Evolutionary conservation across 2,113 vertebrate species (phyloP), one percentile per base, ranked within the genome.

Genomic region (Lagopus muta): DNA sequence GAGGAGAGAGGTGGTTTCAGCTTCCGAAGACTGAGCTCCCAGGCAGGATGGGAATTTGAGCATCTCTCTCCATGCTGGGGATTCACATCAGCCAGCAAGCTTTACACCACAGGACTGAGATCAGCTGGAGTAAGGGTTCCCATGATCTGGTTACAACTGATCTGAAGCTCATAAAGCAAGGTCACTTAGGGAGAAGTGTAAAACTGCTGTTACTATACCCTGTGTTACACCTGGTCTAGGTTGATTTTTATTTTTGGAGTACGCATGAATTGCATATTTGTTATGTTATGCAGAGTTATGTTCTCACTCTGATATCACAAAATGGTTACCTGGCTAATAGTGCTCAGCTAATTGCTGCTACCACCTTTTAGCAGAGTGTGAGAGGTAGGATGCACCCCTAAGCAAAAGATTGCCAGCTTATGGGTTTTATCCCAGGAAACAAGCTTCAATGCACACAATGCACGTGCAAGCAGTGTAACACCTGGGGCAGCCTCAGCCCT

Each of bases 391-490:
- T 32, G 21, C 73, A 81, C 38, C 10, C 25, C 38, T 1, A 19
- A 50, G 55, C 21, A 54, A 20, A 42, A 70, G 38, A 32, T 38
- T 60, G 65, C 19, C 57, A 70, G 38, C 22, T 74, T 74, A 38
- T 25, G 57, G 20, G 28, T 20, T 86, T 84, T 65, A 17, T 54
- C 17, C 60, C 76, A 48, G 38, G 40, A 81, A 94, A 65, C 18
- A 36, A 88, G 24, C 48, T 75, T 71, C 15, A 8, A 1, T 27
- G 61, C 40, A 32, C 2, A 48, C 17, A 55, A 24, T 0, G 0
- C 4, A 15, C 8, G 8, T 16, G 48, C 55, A 78, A 69, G 75
- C 58, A 36, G 16, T 7, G 18, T 8, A 42, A 72, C 22, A 36
- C 22, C 61, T 32, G 43, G 8, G 47, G 10, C 8, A 28, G 30